These are phyloP conservation scores for Sprattus sprattus DNA, from an alignment of 2,113 vertebrate genomes.

Conservation along the genomic window DNA sequence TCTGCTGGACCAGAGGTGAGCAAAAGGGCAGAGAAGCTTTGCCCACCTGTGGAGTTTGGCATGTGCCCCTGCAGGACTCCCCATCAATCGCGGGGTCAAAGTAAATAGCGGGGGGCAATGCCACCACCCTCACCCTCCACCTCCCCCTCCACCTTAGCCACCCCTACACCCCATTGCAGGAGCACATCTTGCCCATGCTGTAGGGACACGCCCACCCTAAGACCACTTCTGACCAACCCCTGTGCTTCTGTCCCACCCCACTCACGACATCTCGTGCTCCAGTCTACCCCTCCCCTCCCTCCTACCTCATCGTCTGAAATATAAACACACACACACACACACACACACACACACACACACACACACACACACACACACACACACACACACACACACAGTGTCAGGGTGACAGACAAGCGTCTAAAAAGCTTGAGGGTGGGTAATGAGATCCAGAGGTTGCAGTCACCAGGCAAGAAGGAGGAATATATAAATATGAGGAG, in stretches of 20 bases:
- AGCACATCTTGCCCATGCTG: slow-evolving; percentile 22
- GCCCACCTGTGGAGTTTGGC: slow-evolving; percentile 77
- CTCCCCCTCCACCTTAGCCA: slow-evolving; percentile 40
- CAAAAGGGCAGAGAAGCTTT: slow-evolving; percentile 65
- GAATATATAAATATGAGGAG: neutral
- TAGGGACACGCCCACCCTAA: neutral
- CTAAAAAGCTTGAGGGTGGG: neutral
- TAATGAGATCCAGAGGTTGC: slow-evolving; percentile 50
- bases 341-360: neutral
- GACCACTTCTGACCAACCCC: neutral
- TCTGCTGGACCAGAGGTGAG: slow-evolving; percentile 69
- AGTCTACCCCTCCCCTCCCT: neutral
- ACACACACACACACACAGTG: neutral
- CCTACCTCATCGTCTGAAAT: neutral
- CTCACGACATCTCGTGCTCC: slow-evolving; percentile 23
- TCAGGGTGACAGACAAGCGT: neutral
- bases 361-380: neutral
- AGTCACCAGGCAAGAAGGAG: neutral
- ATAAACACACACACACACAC: slow-evolving; percentile 4
- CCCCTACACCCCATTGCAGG: slow-evolving; percentile 24
- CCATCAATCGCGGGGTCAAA: slow-evolving; percentile 69
- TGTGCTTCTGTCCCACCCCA: neutral
- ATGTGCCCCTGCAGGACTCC: slow-evolving; percentile 72
- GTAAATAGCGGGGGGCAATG: slow-evolving; percentile 71
- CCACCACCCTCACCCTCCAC: slow-evolving; percentile 60